Conservation (phyloP, 2,888 invertebrate species). For the Aspidiotus destructor region DNA sequence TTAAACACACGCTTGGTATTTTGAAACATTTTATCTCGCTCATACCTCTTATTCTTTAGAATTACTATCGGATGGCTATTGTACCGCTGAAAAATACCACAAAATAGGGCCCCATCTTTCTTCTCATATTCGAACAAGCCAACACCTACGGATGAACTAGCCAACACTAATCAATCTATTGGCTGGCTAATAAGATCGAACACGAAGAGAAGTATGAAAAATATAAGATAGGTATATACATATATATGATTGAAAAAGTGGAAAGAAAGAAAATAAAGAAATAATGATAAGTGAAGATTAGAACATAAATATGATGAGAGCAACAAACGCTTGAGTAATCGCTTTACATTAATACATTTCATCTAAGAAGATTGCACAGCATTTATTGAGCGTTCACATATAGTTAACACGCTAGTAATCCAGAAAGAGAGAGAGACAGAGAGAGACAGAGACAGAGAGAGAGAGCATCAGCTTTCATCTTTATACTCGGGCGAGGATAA, state of each 20-base stretch:
- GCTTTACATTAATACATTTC: slow-evolving; percentile 32
- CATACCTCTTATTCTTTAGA: too few species aligned
- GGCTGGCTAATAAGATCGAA: neutral
- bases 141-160: too few species aligned
- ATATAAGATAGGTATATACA: neutral
- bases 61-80: too few species aligned
- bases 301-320: slow-evolving; percentile 6
- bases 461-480: neutral
- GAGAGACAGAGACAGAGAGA: neutral
- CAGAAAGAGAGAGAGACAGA: neutral
- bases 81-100: too few species aligned
- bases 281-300: slow-evolving; percentile 29
- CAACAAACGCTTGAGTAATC: slow-evolving; percentile 27
- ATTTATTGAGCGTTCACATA: slow-evolving; percentile 14
- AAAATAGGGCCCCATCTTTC: too few species aligned
- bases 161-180: neutral
- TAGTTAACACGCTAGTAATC: neutral
- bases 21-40: too few species aligned
- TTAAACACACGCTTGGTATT: too few species aligned
- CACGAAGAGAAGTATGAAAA: too few species aligned
- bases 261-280: slow-evolving; percentile 10
- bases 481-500: too few species aligned
- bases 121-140: too few species aligned
- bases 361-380: slow-evolving; percentile 31
- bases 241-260: neutral